Evolutionary conservation across 2,797 vertebrate genomes (phyloP), one percentile per base, ranked within the genome.

Genomic region (Syncerus caffer): DNA sequence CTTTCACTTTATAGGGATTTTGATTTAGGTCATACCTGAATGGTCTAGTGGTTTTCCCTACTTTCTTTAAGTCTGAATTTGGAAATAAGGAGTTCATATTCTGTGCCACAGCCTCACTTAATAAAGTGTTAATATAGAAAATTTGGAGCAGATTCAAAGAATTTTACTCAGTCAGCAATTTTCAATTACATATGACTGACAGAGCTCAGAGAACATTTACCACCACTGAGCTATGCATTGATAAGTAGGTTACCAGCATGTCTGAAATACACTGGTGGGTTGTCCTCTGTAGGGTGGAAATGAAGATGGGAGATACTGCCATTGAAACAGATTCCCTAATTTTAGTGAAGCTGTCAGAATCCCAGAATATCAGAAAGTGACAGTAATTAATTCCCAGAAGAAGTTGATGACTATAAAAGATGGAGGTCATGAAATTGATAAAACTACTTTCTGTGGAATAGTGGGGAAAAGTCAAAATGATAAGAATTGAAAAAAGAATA

Each of bases 201-300:
- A 58, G 2, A 7, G 1, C 7, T 64, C 27, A 60, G 45, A 79
- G 10, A 53, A 38, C 0, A 74, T 10, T 51, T 84, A 58, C 3
- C 11, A 29, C 45, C 29, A 76, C 17, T 29, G 14, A 64, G 25
- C 3, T 6, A 2, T 19, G 19, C 9, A 1, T 23, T 71, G 17
- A 2, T 47, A 45, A 15, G 7, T 1, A 34, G 9, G 51, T 7
- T 10, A 42, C 1, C 4, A 38, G 19, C 3, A 29, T 53, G 2
- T n/a, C 10, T 80, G 15, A 82, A 89, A 57, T 15, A 4, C 34
- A n/a, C 16, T 55, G 1, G 21, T 45, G 8, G 13, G 4, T 9
- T 34, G 4, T 50, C 16, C 11, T 64, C 21, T 34, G 2, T 31
- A 83, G 13, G n/a, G 1, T 8, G 21, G 17, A 1, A 4, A n/a